Base-by-base conservation (phyloP, 2,888 invertebrate genomes). In the Aphrophora alni region DNA sequence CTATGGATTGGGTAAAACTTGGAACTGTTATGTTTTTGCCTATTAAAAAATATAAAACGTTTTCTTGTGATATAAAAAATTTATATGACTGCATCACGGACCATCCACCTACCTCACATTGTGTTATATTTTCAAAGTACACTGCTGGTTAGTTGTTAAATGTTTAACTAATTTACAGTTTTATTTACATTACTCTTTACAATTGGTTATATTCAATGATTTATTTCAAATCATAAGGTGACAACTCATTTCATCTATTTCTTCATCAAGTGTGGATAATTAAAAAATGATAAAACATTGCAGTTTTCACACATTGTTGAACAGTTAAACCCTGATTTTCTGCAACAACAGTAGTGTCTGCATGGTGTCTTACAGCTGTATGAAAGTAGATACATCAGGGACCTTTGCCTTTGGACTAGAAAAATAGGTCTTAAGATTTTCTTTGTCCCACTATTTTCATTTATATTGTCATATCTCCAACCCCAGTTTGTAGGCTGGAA, bases 141-240 rank as follows among this genome's bases (percentile, higher is more conserved):
- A n/a, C n/a, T n/a, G n/a, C n/a, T n/a, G n/a, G n/a, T n/a, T n/a
- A n/a, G n/a, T n/a, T n/a, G 25, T 14, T 69, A 69, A 24, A 69
- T 25, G 25, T 21, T 69, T 21, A 24, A 69, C 7, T 69, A 8
- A 21, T 5, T 24, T 25, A 69, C 69, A 14, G 21, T 69, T 69
- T 8, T 69, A 69, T 69, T 69, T 69, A 69, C 69, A 69, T 21
- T 69, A 69, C 25, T 69, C 25, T 69, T 24, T 69, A 69, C 69
- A 69, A 69, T 69, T 69, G 21, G 7, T 8, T 8, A 24, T 25
- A 69, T 25, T 69, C 69, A 69, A 25, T 69, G 69, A 69, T 69
- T 69, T 25, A 21, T 25, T 14, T 69, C 25, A 69, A 69, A 69
- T 8, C 69, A 69, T 5, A 25, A 25, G 24, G 21, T 69, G 69